Evolutionary conservation across 2,113 vertebrate species (phyloP).

Genomic region (Protobothrops mucrosquamatus): DNA sequence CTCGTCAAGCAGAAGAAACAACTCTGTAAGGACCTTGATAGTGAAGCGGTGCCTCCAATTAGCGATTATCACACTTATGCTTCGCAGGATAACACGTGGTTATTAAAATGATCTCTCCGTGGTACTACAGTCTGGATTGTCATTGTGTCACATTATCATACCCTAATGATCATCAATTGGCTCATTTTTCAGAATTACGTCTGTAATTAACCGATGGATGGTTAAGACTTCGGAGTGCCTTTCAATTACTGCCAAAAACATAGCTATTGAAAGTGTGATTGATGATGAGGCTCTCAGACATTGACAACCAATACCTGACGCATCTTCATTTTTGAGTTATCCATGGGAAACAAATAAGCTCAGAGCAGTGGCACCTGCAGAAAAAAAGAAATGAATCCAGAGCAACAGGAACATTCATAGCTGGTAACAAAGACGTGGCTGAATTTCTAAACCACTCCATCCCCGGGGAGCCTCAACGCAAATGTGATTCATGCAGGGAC

Average conservation of each 20-base stretch:
- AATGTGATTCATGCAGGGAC: neutral
- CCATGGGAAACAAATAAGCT: neutral
- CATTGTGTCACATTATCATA: constrained; percentile 9
- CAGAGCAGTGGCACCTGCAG: neutral
- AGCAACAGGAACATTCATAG: neutral
- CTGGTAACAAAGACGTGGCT: neutral
- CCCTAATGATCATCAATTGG: constrained; percentile 9
- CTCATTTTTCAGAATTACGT: constrained; percentile 1
- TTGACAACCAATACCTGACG: neutral
- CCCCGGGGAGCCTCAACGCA: neutral
- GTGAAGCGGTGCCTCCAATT: neutral
- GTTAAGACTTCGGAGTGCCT: neutral
- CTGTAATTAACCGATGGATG: neutral
- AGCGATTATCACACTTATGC: neutral
- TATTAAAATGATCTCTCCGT: neutral
- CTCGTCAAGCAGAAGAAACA: neutral
- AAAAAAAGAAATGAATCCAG: neutral
- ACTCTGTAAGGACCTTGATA: neutral
- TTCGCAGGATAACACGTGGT: neutral
- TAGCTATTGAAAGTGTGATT: neutral
- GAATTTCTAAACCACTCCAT: neutral
- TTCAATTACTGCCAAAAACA: constrained; percentile 6
- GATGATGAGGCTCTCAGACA: neutral
- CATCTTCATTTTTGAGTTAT: neutral
- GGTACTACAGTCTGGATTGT: neutral